phyloP scores from a whole-genome alignment of 2,888 invertebrate genomes.

The Antheraea assamensis region DNA sequence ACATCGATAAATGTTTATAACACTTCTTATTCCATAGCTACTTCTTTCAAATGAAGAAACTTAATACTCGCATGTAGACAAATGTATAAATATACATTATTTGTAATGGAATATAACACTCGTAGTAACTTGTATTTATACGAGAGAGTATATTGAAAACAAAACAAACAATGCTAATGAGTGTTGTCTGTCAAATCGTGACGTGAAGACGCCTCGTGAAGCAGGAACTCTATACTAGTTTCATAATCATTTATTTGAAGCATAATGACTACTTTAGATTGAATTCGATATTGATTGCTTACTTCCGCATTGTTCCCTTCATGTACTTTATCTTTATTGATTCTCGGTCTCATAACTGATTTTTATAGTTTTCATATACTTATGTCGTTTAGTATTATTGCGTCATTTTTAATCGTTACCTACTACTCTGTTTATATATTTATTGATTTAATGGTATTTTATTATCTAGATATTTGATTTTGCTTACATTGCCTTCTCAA shows the following conservation, averaged over 20 bases:
- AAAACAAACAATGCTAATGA: slow-evolving; percentile 74
- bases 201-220: slow-evolving; percentile 34
- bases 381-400: not conserved
- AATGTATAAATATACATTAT: not conserved
- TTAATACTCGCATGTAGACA: not conserved
- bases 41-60: not conserved
- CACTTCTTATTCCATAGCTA: not conserved
- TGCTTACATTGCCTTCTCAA: not conserved
- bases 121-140: slow-evolving; percentile 36
- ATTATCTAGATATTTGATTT: not conserved
- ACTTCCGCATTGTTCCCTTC: slow-evolving; percentile 69
- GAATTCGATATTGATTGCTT: slow-evolving; percentile 74
- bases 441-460: not conserved
- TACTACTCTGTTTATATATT: not conserved
- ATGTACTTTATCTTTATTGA: slow-evolving; percentile 29
- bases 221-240: slow-evolving; percentile 59
- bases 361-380: slow-evolving; percentile 13
- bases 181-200: slow-evolving; percentile 62
- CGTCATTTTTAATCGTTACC: not conserved
- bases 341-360: slow-evolving; percentile 17
- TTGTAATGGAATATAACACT: slow-evolving; percentile 20
- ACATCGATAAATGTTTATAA: not conserved
- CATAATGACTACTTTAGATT: slow-evolving; percentile 66
- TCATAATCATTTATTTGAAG: slow-evolving; percentile 70
- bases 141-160: slow-evolving; percentile 56